These are phyloP conservation scores for Chlorospingus flavigularis DNA, from an alignment of 2,797 vertebrate species.

Conservation along the genomic window DNA sequence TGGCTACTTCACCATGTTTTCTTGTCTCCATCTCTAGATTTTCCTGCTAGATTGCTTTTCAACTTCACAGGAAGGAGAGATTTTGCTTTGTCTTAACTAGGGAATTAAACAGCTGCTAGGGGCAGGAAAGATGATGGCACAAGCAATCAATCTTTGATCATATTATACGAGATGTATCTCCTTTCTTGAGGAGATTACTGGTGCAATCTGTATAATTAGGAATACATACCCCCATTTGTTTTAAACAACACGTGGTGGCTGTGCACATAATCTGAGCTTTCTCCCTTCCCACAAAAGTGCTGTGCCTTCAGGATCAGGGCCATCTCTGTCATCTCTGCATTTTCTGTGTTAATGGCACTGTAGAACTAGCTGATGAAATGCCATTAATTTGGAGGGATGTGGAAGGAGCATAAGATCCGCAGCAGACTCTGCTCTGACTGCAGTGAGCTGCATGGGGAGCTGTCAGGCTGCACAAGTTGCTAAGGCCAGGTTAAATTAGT, in stretches of 20 bases:
- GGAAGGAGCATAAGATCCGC: not conserved
- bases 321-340: not conserved
- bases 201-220: not conserved
- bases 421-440: not conserved
- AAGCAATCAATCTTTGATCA: not conserved
- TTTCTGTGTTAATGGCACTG: not conserved
- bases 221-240: accelerated
- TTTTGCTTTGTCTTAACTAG: not conserved
- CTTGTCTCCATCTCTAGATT: not conserved
- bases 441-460: not conserved
- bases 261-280: not conserved
- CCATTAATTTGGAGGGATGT: not conserved
- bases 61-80: not conserved
- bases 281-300: not conserved
- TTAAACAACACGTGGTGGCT: accelerated
- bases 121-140: not conserved
- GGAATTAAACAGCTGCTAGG: not conserved
- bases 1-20: not conserved
- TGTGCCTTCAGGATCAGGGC: not conserved
- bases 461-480: not conserved
- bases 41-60: not conserved
- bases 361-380: not conserved
- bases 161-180: not conserved
- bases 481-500: not conserved
- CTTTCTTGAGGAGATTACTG: not conserved